Evolutionary conservation across 2,888 invertebrate genomes (phyloP).

Genomic region (Ennomos fuscantarius): DNA sequence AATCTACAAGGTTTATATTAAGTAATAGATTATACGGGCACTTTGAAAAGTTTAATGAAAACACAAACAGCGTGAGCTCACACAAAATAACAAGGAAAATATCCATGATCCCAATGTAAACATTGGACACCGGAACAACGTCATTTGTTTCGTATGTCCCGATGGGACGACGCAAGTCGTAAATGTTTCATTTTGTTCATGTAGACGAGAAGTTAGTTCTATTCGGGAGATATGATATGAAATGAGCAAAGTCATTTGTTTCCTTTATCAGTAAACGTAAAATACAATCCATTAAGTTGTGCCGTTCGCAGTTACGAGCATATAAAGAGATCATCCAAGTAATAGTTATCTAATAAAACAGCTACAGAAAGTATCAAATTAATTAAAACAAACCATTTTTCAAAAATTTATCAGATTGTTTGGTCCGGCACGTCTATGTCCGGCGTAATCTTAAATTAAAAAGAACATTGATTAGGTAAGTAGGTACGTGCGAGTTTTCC

Average conservation of each 20-base stretch:
- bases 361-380: too few relatives aligned
- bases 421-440: slow-evolving; percentile 34
- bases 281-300: neutral
- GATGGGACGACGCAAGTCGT: slow-evolving; percentile 36
- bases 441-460: slow-evolving; percentile 60
- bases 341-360: too few relatives aligned
- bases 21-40: slow-evolving; percentile 7
- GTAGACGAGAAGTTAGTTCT: slow-evolving; percentile 31
- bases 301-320: neutral
- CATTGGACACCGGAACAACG: slow-evolving; percentile 39
- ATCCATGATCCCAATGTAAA: slow-evolving; percentile 37
- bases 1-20: slow-evolving; percentile 2
- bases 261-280: slow-evolving; percentile 10
- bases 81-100: slow-evolving; percentile 37
- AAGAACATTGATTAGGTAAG: slow-evolving; percentile 52
- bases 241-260: slow-evolving; percentile 16
- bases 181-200: slow-evolving; percentile 41
- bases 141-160: slow-evolving; percentile 44
- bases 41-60: slow-evolving; percentile 11
- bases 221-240: slow-evolving; percentile 25
- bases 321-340: slow-evolving; percentile 19
- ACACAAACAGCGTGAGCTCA: slow-evolving; percentile 18
- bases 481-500: slow-evolving; percentile 47
- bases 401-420: slow-evolving; percentile 29
- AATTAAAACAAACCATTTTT: too few relatives aligned